Percentiles rank a stretch among this genome's conserved stretches.
Evolutionary conservation across 1,140 invertebrate species (phyloP).

Genomic region (Nymphalis io): DNA sequence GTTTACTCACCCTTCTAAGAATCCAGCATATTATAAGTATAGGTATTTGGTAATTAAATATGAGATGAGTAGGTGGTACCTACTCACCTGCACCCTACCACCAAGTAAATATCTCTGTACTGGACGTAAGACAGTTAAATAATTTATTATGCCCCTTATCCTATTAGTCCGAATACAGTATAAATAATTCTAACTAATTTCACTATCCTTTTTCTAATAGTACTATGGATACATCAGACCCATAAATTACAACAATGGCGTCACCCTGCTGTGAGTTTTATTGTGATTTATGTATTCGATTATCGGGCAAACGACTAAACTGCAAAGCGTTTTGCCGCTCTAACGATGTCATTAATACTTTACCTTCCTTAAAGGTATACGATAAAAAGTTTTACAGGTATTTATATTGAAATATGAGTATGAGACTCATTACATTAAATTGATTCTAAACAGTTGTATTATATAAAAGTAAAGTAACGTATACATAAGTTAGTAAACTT

Average conservation of each 20-base stretch:
- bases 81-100: too few relatives aligned
- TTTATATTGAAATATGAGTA: neutral
- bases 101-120: too few relatives aligned
- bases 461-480: too few relatives aligned
- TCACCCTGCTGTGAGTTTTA: conserved; percentile 65
- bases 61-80: too few relatives aligned
- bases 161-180: neutral
- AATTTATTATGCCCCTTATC: neutral
- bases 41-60: too few relatives aligned
- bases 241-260: conserved; percentile 65
- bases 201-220: conserved; percentile 23
- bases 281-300: conserved; percentile 72
- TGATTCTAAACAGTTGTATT: neutral
- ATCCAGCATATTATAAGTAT: too few relatives aligned
- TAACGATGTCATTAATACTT: conserved; percentile 60
- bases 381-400: neutral
- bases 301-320: conserved; percentile 63
- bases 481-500: too few relatives aligned
- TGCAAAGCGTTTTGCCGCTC: conserved; percentile 50
- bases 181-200: conserved; percentile 9
- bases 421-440: neutral
- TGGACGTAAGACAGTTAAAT: neutral
- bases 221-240: conserved; percentile 42
- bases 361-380: conserved; percentile 28
- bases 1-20: too few relatives aligned